Evolutionary conservation across 2,888 invertebrate species (phyloP).

Genomic region (Mystacides longicornis): DNA sequence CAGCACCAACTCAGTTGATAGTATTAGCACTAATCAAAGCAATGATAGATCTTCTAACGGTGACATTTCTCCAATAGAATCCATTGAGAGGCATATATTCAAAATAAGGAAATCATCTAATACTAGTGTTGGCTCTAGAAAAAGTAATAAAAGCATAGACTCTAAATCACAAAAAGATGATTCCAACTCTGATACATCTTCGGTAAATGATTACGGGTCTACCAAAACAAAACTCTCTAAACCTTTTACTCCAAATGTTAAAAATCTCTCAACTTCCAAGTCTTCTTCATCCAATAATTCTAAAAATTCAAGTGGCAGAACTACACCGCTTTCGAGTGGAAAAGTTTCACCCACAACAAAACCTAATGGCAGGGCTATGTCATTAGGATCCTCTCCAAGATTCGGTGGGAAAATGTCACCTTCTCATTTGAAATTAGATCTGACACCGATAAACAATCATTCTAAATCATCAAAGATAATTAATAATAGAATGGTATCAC

Average conservation of each 20-base stretch:
- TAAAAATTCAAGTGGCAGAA: slow-evolving; percentile 20
- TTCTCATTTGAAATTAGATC: slow-evolving; percentile 21
- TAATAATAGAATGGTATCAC: slow-evolving; percentile 25
- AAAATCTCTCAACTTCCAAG: slow-evolving; percentile 3
- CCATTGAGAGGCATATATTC: background rate
- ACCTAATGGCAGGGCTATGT: slow-evolving; percentile 12
- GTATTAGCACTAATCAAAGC: slow-evolving; percentile 30
- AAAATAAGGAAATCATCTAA: background rate
- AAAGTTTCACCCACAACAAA: slow-evolving; percentile 20
- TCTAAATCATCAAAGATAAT: slow-evolving; percentile 15
- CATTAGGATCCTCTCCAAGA: slow-evolving; percentile 1
- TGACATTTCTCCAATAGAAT: slow-evolving; percentile 24
- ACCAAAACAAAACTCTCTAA: slow-evolving; percentile 28
- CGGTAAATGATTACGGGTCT: slow-evolving; percentile 25
- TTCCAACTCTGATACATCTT: slow-evolving; percentile 17
- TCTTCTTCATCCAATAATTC: slow-evolving; percentile 12
- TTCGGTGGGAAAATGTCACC: slow-evolving; percentile 23
- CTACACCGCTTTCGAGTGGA: slow-evolving; percentile 20
- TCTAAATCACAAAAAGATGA: slow-evolving; percentile 5
- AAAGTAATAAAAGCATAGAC: background rate
- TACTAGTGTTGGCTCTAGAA: background rate
- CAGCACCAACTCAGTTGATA: slow-evolving; percentile 27
- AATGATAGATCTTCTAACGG: slow-evolving; percentile 21
- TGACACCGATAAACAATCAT: slow-evolving; percentile 14
- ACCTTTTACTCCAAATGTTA: slow-evolving; percentile 4